Evolutionary conservation across 1,140 invertebrate species (phyloP).

Genomic region (Camponotus floridanus): DNA sequence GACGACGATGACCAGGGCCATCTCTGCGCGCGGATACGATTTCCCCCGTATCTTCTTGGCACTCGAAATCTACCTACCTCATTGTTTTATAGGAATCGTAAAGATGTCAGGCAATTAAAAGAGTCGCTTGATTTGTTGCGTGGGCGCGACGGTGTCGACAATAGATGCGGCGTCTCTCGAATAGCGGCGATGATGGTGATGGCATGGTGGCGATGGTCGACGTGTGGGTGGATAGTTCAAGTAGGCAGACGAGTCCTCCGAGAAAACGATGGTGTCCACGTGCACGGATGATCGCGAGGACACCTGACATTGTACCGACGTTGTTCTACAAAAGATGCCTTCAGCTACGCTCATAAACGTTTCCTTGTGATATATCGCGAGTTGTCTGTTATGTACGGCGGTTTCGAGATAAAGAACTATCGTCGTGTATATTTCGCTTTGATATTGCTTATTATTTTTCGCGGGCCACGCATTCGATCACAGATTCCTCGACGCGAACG

Average conservation of each 20-base stretch:
- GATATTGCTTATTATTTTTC: constrained; percentile 56
- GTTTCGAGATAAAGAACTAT: constrained; percentile 53
- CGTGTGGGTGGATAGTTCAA: constrained; percentile 57
- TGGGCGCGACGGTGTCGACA: constrained; percentile 56
- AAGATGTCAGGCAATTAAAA: constrained; percentile 80
- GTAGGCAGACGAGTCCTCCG: constrained; percentile 19
- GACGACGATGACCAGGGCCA: constrained; percentile 16
- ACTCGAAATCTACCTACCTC: constrained; percentile 65
- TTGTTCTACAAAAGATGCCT: constrained; percentile 71
- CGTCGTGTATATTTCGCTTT: constrained; percentile 37
- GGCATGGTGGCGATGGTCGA: constrained; percentile 26
- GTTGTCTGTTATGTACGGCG: constrained; percentile 78
- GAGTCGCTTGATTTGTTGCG: constrained; percentile 76
- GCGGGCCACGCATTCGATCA: not conserved
- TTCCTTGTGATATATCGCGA: constrained; percentile 75
- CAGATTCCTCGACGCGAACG: not conserved
- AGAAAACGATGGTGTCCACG: constrained; percentile 57
- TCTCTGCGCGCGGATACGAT: constrained; percentile 33
- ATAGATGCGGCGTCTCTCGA: not conserved
- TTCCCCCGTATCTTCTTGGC: not conserved
- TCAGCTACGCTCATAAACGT: constrained; percentile 75
- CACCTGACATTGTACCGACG: constrained; percentile 74
- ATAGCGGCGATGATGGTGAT: not conserved
- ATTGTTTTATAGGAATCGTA: constrained; percentile 80
- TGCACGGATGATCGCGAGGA: constrained; percentile 48